Evolutionary conservation across 2,888 invertebrate genomes (phyloP), one percentile per base, ranked within the genome.

Genomic region (Volucella zonaria): DNA sequence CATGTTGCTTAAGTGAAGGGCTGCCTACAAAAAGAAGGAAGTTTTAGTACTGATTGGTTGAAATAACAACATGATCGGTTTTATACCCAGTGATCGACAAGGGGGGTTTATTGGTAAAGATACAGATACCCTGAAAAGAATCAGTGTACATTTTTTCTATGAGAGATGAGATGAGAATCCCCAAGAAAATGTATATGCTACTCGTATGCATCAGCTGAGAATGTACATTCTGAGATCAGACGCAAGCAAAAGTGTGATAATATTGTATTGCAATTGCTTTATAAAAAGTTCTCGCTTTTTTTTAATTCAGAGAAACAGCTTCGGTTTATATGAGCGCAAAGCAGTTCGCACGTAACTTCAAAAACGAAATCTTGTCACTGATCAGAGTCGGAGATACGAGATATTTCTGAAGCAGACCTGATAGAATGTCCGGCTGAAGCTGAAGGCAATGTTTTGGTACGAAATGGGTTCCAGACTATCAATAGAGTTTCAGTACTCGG

Each of bases 111-210:
- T 3, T 23, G 4, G 23, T 18, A 58, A 10, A 47, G 31, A 64
- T 47, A 52, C 38, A 54, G 14, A 9, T 3, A 12, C 12, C 14
- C 0, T n/a, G 1, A 43, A 8, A 8, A 45, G 8, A 38, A 12
- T 40, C 58, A n/a, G 15, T 66, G 40, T 14, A 23, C 42, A 9
- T 11, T 47, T n/a, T 47, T 47, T 31, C 4, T 3, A 38, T 2
- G 11, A 45, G 14, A 49, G 62, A 77, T 77, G 62, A 56, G 54
- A n/a, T 47, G 77, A 42, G 77, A 12, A 62, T 70, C 23, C 61
- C 70, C 59, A 9, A 40, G 10, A 59, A 31, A 42, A 38, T 49
- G 31, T 31, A 31, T 43, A 43, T 54, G 31, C 49, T 15, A 12
- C 8, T 38, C n/a, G n/a, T 40, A 18, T 40, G 23, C 2, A 18